These are phyloP conservation scores for Phylloscopus collybita DNA, from an alignment of 2,797 vertebrate genomes.

Conservation along the genomic window DNA sequence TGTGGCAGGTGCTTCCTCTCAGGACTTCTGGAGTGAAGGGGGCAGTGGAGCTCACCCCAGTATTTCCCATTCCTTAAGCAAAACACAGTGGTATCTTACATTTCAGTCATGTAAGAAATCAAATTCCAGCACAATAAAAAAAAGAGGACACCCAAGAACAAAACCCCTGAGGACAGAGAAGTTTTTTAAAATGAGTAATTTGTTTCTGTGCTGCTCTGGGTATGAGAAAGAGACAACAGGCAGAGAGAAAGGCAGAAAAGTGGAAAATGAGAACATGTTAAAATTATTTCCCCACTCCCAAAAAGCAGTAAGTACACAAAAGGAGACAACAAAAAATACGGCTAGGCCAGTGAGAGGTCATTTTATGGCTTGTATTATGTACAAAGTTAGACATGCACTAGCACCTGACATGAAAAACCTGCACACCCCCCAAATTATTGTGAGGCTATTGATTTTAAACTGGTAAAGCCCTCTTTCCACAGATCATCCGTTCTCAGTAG, in stretches of 20 bases:
- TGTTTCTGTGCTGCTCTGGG: neutral
- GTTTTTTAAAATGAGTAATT: neutral
- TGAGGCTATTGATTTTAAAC: neutral
- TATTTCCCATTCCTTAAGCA: neutral
- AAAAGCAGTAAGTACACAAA: neutral
- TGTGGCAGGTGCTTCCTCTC: neutral
- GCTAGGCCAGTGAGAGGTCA: neutral
- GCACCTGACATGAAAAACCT: neutral
- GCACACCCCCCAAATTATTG: neutral
- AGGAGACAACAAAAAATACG: neutral
- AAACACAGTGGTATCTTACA: neutral
- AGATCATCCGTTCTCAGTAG: neutral
- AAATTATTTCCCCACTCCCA: neutral
- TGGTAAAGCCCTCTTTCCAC: neutral
- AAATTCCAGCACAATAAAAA: neutral
- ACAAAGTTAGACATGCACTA: neutral
- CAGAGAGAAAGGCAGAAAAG: neutral
- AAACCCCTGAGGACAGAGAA: neutral
- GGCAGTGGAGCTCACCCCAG: neutral
- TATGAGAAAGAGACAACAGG: neutral
- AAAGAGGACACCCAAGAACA: neutral
- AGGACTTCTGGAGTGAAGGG: neutral
- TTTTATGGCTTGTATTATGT: neutral
- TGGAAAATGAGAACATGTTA: neutral
- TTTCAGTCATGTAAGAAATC: neutral